These are phyloP conservation scores for Ceratina australensis DNA, from an alignment of 1,140 invertebrate genomes.

Conservation along the genomic window DNA sequence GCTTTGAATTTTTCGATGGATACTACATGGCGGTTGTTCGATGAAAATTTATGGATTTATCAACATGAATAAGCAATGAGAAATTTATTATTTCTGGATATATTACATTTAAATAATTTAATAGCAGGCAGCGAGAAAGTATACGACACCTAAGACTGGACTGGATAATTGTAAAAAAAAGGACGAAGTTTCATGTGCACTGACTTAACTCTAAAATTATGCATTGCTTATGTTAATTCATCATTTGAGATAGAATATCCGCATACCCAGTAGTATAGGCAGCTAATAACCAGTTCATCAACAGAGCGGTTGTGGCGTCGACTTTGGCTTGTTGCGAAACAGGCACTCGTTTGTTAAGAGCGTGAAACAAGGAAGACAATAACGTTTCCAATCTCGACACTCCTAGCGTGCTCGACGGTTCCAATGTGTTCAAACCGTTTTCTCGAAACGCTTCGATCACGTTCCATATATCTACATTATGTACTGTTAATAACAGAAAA, in stretches of 20 bases:
- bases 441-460: conserved; percentile 99
- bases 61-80: too few relatives aligned
- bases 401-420: conserved; percentile 93
- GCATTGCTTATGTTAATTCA: too few relatives aligned
- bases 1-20: not conserved
- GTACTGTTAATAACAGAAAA: conserved; percentile 83
- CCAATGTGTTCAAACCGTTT: conserved; percentile 96
- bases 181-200: too few relatives aligned
- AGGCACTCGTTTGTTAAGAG: conserved; percentile 97
- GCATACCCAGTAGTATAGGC: conserved; percentile 94
- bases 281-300: conserved; percentile 96
- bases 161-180: too few relatives aligned
- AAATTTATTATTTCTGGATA: too few relatives aligned
- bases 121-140: too few relatives aligned
- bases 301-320: conserved; percentile 91
- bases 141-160: too few relatives aligned
- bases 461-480: conserved; percentile 99
- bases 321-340: conserved; percentile 95
- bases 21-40: too few relatives aligned
- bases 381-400: conserved; percentile 94
- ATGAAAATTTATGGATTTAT: too few relatives aligned
- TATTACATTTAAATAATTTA: too few relatives aligned
- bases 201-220: too few relatives aligned
- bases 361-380: conserved; percentile 94
- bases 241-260: not conserved